phyloP scores from a whole-genome alignment of 2,797 vertebrate species.

The Thripadectes ignobilis region DNA sequence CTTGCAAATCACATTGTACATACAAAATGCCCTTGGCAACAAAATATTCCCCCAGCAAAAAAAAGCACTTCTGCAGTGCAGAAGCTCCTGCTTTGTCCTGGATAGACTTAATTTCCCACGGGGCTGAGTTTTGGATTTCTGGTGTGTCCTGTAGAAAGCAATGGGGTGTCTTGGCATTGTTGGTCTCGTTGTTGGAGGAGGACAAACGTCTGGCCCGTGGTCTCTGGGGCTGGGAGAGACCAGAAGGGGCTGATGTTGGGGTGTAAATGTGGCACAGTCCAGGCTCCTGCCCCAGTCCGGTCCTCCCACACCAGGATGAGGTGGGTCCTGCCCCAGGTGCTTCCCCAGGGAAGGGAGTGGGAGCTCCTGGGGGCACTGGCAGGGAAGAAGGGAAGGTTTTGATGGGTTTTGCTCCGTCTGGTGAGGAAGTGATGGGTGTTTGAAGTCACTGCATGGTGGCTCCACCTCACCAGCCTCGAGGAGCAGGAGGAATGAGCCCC shows the following conservation, averaged over 20 bases:
- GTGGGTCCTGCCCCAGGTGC: neutral
- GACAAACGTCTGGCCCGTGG: accelerated
- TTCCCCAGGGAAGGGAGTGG: neutral
- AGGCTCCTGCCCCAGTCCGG: too few relatives aligned
- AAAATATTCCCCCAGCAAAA: neutral
- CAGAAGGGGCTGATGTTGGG: neutral
- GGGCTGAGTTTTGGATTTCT: neutral
- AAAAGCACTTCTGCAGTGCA: neutral
- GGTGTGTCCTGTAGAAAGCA: neutral
- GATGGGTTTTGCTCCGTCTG: neutral
- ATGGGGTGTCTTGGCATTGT: neutral
- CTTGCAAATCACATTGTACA: neutral
- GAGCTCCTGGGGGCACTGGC: neutral
- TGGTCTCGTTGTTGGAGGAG: neutral
- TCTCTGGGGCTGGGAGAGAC: accelerated
- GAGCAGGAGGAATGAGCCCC: neutral
- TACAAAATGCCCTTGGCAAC: neutral
- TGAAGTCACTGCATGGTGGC: accelerated
- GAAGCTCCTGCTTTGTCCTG: neutral
- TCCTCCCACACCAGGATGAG: accelerated
- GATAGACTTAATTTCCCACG: neutral
- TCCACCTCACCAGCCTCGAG: accelerated
- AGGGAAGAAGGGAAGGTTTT: neutral
- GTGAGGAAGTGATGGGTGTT: neutral
- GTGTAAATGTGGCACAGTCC: accelerated